Conservation (phyloP, 2,888 invertebrate genomes). For the Lymantria monacha region DNA sequence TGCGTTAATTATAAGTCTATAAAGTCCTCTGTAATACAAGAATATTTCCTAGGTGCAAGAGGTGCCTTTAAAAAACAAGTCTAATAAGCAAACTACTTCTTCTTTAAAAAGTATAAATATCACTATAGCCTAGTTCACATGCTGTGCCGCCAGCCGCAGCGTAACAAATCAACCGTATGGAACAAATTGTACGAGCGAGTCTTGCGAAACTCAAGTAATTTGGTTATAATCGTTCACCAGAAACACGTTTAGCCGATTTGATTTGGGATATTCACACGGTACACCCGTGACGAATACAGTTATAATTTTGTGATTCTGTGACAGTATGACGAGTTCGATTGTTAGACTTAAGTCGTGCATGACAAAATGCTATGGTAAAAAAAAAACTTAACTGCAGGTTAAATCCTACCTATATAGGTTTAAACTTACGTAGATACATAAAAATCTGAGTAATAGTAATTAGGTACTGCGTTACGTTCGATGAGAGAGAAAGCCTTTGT, state of each 20-base stretch:
- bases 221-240: conserved; percentile 27
- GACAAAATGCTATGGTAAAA: conserved; percentile 20
- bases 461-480: no score
- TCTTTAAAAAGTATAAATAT: background rate
- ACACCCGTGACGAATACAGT: conserved; percentile 23
- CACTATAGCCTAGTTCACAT: conserved; percentile 7
- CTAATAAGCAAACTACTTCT: no score
- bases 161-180: conserved; percentile 8
- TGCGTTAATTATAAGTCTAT: no score
- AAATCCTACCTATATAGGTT: background rate
- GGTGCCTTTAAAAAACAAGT: no score
- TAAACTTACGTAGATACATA: background rate
- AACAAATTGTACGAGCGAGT: conserved; percentile 11
- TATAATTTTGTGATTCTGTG: conserved; percentile 16
- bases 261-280: conserved; percentile 34
- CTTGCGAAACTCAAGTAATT: conserved; percentile 26
- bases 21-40: no score
- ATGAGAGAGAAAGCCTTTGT: no score
- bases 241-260: conserved; percentile 32
- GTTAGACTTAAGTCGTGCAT: conserved; percentile 28
- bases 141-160: conserved; percentile 3
- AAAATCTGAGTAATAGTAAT: no score
- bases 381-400: conserved; percentile 6
- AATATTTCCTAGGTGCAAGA: no score
- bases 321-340: conserved; percentile 31